A percentile compares a stretch with the other conserved stretches of the same genome.
These are phyloP conservation scores for Baccha elongata DNA, from an alignment of 2,888 invertebrate species.

Conservation along the genomic window DNA sequence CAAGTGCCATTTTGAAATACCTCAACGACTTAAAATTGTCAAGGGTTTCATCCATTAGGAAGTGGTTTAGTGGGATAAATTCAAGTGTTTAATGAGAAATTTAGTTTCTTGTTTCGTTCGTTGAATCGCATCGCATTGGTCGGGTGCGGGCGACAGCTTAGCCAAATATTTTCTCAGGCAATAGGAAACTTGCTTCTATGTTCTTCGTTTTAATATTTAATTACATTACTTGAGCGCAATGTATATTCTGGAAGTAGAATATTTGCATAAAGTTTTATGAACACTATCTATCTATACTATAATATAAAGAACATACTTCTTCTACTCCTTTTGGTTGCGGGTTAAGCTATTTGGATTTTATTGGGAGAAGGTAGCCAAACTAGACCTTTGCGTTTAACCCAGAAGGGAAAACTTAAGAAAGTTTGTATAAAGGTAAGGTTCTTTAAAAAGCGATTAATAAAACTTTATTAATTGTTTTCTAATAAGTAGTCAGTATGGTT, in stretches of 20 bases:
- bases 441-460: constrained; percentile 36
- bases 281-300: constrained; percentile 1
- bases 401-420: constrained; percentile 2
- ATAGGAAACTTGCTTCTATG: constrained; percentile 13
- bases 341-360: constrained; percentile 22
- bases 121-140: neutral
- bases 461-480: constrained; percentile 46
- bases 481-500: constrained; percentile 23
- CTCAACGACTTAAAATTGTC: constrained; percentile 67
- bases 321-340: neutral
- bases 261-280: constrained; percentile 69
- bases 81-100: constrained; percentile 72
- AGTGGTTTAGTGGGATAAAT: constrained; percentile 71
- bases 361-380: neutral
- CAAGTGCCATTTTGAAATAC: constrained; percentile 69
- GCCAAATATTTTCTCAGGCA: constrained; percentile 55
- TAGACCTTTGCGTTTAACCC: neutral
- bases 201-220: constrained; percentile 58
- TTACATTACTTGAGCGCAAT: constrained; percentile 48
- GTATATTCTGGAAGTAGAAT: constrained; percentile 47
- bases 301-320: neutral
- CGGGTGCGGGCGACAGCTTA: constrained; percentile 10
- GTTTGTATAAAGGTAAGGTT: constrained; percentile 7
- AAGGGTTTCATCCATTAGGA: constrained; percentile 71
- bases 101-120: constrained; percentile 45